Evolutionary conservation across 1,140 invertebrate genomes (phyloP).

Genomic region (Daktulosphaira vitifoliae): DNA sequence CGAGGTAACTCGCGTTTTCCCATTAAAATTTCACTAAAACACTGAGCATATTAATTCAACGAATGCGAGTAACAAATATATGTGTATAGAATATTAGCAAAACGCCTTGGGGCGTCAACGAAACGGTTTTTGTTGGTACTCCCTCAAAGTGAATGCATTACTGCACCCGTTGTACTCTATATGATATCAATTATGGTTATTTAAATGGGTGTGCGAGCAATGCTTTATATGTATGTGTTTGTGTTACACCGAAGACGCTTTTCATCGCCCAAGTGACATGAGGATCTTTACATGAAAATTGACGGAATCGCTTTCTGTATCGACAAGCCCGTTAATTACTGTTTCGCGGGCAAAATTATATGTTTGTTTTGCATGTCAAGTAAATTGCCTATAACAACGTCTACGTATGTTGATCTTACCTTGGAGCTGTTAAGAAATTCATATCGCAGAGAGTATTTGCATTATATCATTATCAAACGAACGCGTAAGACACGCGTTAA

Average conservation of each 20-base stretch:
- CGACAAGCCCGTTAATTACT: slow-evolving; percentile 21
- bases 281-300: slow-evolving; percentile 11
- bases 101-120: slow-evolving; percentile 1
- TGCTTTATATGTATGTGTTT: not conserved
- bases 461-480: no score
- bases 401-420: not conserved
- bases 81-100: slow-evolving; percentile 6
- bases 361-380: not conserved
- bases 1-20: not conserved
- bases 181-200: slow-evolving; percentile 24
- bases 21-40: slow-evolving; percentile 17
- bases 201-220: not conserved
- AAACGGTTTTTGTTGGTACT: not conserved
- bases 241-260: not conserved
- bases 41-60: not conserved
- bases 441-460: no score
- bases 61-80: not conserved
- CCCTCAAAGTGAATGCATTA: slow-evolving; percentile 4
- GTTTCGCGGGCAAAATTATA: slow-evolving; percentile 4
- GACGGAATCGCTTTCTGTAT: slow-evolving; percentile 24
- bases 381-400: slow-evolving; percentile 3
- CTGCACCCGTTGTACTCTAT: not conserved
- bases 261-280: slow-evolving; percentile 3
- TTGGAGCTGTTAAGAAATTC: not conserved
- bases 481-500: no score